Conservation (phyloP, 2,888 invertebrate genomes). For the Yponomeuta malinellus region DNA sequence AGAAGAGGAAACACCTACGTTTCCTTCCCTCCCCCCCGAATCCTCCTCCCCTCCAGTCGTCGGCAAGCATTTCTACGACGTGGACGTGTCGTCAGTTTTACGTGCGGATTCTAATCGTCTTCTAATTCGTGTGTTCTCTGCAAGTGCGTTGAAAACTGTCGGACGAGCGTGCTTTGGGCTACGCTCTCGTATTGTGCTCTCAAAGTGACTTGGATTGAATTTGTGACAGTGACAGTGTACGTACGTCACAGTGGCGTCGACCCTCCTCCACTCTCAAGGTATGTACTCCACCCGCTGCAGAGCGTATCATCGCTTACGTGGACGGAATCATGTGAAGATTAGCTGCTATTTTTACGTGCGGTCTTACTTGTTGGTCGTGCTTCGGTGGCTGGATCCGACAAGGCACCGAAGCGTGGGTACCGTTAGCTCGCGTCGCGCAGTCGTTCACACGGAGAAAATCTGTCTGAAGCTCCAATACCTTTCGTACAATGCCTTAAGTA, state of each 20-base stretch:
- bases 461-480: conserved; percentile 34
- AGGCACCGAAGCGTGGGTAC: conserved; percentile 43
- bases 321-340: conserved; percentile 44
- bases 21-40: conserved; percentile 7
- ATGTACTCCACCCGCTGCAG: conserved; percentile 43
- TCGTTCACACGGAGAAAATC: not conserved
- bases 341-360: not conserved
- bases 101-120: conserved; percentile 47
- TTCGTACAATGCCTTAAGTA: not conserved
- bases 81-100: conserved; percentile 34
- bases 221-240: conserved; percentile 57
- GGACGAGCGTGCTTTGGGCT: conserved; percentile 20
- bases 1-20: conserved; percentile 4
- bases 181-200: not conserved
- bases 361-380: conserved; percentile 12
- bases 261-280: conserved; percentile 65
- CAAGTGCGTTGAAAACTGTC: conserved; percentile 40
- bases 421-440: conserved; percentile 50
- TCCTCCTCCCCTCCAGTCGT: conserved; percentile 39
- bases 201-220: conserved; percentile 28
- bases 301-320: conserved; percentile 59
- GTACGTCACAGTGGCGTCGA: conserved; percentile 56
- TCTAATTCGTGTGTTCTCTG: conserved; percentile 56
- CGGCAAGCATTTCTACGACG: conserved; percentile 41
- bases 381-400: conserved; percentile 39